Evolutionary conservation across 37 sponge, comb jelly and placozoan genomes (phyloP), one percentile per base, ranked within the genome.

Genomic region (Diacarnus erythraeanus): DNA sequence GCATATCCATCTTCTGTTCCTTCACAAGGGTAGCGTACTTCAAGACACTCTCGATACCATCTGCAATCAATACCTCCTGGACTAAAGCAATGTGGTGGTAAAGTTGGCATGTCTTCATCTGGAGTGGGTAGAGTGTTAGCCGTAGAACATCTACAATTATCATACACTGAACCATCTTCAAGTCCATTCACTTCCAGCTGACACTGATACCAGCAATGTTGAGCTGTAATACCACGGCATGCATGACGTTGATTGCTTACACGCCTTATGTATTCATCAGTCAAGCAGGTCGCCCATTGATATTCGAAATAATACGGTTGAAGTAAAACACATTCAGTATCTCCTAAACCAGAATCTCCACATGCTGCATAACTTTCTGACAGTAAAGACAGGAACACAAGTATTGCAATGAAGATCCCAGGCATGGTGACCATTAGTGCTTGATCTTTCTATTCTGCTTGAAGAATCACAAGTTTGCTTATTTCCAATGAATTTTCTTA

Each of bases 201-300:
- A 44, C 86, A 85, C 61, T 77, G 80, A 65, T 72, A 79, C 59
- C 57, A 85, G 74, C 86, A 85, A 2, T 3, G 39, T 2, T 9
- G 34, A 18, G 66, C 75, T 40, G 34, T 23, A 4, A 2, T 6
- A 41, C 64, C 57, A 9, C 57, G 47, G 64, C 79, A 69, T 1
- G 37, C 10, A 65, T 71, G 80, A 2, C 40, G 0, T 20, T 2
- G 3, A 22, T 40, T 42, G 1, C 42, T 38, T 27, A 72, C 8
- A 69, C 60, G 72, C 39, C 23, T 38, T 1, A 85, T 71, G 64
- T 85, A 85, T 6, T 79, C 79, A 23, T 85, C 66, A 1, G 86
- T 79, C 64, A 85, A 33, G 57, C 86, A 85, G 43, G 86, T 85
- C 15, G 86, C 86, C 86, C 86, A 85, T 64, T 85, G 86, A 35